These are phyloP conservation scores for Dichetophora obliterata DNA, from an alignment of 2,888 invertebrate genomes.

Conservation along the genomic window DNA sequence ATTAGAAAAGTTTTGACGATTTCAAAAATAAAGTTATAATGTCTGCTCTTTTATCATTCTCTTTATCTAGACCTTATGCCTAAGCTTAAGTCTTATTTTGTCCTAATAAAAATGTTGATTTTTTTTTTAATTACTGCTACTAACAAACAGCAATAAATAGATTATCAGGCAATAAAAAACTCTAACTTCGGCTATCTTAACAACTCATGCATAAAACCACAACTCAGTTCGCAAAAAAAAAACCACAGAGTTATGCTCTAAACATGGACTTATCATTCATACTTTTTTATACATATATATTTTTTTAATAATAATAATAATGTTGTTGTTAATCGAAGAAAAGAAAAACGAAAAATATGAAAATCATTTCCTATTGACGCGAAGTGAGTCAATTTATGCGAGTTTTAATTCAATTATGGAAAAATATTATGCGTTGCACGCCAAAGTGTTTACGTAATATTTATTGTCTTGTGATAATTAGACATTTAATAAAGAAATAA, in stretches of 20 bases:
- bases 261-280: slow-evolving; percentile 4
- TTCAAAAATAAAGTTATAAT: no score
- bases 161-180: neutral
- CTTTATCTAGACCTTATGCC: no score
- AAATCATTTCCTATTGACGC: slow-evolving; percentile 14
- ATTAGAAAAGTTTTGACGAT: no score
- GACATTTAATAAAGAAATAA: neutral
- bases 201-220: slow-evolving; percentile 34
- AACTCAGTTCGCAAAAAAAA: slow-evolving; percentile 18
- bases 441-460: neutral
- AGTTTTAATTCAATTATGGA: neutral
- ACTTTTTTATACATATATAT: slow-evolving; percentile 6
- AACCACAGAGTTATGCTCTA: slow-evolving; percentile 5
- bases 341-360: neutral
- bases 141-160: no score
- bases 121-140: no score
- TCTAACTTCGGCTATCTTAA: neutral
- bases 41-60: no score
- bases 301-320: slow-evolving; percentile 23
- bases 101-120: no score
- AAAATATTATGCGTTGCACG: neutral
- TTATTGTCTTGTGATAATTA: no score
- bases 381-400: slow-evolving; percentile 5
- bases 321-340: neutral
- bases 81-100: no score